Conservation (phyloP, 2,888 invertebrate species). For the Zootermopsis nevadensis region DNA sequence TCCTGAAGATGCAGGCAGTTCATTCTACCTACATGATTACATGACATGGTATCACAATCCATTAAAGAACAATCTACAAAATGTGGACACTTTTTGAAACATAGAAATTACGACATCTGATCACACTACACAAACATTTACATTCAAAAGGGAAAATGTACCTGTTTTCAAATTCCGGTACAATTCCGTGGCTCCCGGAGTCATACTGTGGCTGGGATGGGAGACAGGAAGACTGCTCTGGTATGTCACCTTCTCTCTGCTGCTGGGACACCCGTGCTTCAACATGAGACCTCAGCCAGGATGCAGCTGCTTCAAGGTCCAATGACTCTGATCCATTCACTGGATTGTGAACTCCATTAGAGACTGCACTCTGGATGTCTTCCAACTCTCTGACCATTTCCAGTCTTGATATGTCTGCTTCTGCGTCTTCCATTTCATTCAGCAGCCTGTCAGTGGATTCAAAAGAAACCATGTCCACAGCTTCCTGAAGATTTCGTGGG, state of each 20-base stretch:
- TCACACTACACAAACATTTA: too few relatives aligned
- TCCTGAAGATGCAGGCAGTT: too few relatives aligned
- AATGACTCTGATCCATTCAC: slow-evolving; percentile 33
- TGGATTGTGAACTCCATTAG: neutral
- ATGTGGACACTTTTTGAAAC: too few relatives aligned
- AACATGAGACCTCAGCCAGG: slow-evolving; percentile 46
- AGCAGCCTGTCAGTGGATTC: slow-evolving; percentile 9
- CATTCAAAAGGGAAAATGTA: too few relatives aligned
- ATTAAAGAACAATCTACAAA: too few relatives aligned
- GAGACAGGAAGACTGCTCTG: neutral
- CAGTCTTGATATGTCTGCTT: neutral
- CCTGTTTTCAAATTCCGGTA: too few relatives aligned
- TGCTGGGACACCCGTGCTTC: slow-evolving; percentile 32
- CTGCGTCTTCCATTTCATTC: neutral
- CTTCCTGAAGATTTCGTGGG: slow-evolving; percentile 34
- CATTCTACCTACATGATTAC: too few relatives aligned
- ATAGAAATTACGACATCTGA: too few relatives aligned
- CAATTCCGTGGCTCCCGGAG: neutral
- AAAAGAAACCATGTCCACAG: slow-evolving; percentile 23
- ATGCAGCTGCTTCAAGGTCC: slow-evolving; percentile 47
- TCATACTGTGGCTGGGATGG: neutral
- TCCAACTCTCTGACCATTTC: neutral
- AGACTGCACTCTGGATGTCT: neutral
- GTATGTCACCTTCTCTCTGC: neutral
- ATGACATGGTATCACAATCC: too few relatives aligned